Percentiles rank a stretch among this genome's conserved stretches.
These are phyloP conservation scores for Aradophagus sp. DNA, from an alignment of 1,140 invertebrate species.

Conservation along the genomic window DNA sequence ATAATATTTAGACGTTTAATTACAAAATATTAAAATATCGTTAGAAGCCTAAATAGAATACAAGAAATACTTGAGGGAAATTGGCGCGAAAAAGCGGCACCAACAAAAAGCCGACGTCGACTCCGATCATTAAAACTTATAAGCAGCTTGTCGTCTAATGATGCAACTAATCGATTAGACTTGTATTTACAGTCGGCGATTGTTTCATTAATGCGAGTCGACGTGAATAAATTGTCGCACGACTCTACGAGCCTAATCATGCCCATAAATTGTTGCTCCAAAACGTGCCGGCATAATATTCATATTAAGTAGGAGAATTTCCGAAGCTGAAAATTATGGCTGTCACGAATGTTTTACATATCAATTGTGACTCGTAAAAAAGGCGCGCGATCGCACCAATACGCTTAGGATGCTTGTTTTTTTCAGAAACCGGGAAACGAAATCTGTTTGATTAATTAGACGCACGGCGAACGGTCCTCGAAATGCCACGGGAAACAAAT, in stretches of 20 bases:
- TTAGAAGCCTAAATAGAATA: too few species aligned
- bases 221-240: constrained; percentile 33
- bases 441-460: too few species aligned
- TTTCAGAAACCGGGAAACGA: too few species aligned
- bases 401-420: too few species aligned
- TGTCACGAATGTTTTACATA: constrained; percentile 30
- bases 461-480: too few species aligned
- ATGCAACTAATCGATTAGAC: constrained; percentile 19
- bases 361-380: constrained; percentile 20
- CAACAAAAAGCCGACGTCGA: too few species aligned
- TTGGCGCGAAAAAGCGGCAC: too few species aligned
- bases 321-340: constrained; percentile 6
- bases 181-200: constrained; percentile 16
- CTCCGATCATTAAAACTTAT: constrained; percentile 51
- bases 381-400: constrained; percentile 17
- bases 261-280: constrained; percentile 28
- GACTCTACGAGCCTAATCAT: constrained; percentile 23
- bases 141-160: constrained; percentile 8
- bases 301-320: constrained; percentile 20
- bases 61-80: too few species aligned
- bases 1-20: too few species aligned
- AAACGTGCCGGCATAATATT: constrained; percentile 25
- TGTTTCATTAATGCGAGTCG: constrained; percentile 30
- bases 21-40: too few species aligned
- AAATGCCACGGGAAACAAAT: too few species aligned